These are phyloP conservation scores for Atta texana DNA, from an alignment of 1,140 invertebrate species.

Conservation along the genomic window DNA sequence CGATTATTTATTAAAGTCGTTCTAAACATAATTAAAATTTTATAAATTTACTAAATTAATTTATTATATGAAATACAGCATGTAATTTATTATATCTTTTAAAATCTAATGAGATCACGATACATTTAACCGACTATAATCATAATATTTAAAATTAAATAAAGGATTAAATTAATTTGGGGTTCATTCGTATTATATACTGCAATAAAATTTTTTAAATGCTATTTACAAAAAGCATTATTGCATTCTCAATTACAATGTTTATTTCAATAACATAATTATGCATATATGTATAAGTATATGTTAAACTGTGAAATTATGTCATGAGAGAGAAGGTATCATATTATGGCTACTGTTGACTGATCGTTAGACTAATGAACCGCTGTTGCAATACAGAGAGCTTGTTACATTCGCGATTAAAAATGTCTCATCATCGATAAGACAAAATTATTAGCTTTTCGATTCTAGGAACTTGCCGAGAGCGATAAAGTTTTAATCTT, in stretches of 20 bases:
- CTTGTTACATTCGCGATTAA: constrained; percentile 38
- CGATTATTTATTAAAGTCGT: background rate
- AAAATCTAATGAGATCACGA: background rate
- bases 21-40: constrained; percentile 1
- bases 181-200: background rate
- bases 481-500: constrained; percentile 10
- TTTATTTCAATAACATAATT: constrained; percentile 5
- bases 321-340: constrained; percentile 28
- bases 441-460: constrained; percentile 39
- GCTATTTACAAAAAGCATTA: background rate
- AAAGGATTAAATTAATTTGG: background rate
- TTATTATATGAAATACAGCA: background rate
- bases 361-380: constrained; percentile 62
- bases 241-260: background rate
- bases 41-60: background rate
- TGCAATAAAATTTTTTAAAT: background rate
- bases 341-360: background rate
- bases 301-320: background rate
- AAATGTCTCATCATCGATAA: background rate
- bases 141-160: constrained; percentile 29
- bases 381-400: constrained; percentile 4
- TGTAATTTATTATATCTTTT: background rate
- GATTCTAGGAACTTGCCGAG: background rate
- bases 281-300: background rate
- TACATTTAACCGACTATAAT: background rate